phyloP scores from a whole-genome alignment of 2,888 invertebrate genomes.

The Chironomus tentans region DNA sequence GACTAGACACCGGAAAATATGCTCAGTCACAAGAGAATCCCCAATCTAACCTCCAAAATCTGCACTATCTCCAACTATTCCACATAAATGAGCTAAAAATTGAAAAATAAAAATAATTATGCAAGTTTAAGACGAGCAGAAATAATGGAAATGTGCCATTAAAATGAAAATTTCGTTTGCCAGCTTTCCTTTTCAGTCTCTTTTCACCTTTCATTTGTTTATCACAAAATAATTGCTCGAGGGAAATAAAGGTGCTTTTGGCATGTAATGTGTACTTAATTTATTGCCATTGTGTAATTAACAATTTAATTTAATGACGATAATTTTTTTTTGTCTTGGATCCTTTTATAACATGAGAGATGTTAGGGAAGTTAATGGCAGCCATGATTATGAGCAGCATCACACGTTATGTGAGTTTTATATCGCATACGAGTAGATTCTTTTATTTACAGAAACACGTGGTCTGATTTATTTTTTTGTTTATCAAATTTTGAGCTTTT shows the following conservation, averaged over 20 bases:
- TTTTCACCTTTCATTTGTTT: not conserved
- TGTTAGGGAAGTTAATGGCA: not conserved
- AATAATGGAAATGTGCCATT: too few species aligned
- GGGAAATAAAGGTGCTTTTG: not conserved
- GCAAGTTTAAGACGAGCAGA: not conserved
- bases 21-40: too few species aligned
- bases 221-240: not conserved
- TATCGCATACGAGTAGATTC: too few species aligned
- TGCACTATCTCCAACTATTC: too few species aligned
- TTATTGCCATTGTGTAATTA: slow-evolving; percentile 19
- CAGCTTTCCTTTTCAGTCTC: not conserved
- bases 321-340: slow-evolving; percentile 1
- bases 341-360: not conserved
- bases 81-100: not conserved
- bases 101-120: not conserved
- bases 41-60: too few species aligned
- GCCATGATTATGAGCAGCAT: not conserved
- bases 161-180: not conserved
- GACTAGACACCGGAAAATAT: too few species aligned
- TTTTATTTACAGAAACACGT: too few species aligned
- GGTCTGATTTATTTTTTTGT: too few species aligned
- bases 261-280: slow-evolving; percentile 2
- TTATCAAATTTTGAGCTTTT: too few species aligned
- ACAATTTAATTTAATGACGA: slow-evolving; percentile 24
- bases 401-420: not conserved